Evolutionary conservation across 2,113 vertebrate genomes (phyloP), one percentile per base, ranked within the genome.

Genomic region (Coptodon bakossiorum): DNA sequence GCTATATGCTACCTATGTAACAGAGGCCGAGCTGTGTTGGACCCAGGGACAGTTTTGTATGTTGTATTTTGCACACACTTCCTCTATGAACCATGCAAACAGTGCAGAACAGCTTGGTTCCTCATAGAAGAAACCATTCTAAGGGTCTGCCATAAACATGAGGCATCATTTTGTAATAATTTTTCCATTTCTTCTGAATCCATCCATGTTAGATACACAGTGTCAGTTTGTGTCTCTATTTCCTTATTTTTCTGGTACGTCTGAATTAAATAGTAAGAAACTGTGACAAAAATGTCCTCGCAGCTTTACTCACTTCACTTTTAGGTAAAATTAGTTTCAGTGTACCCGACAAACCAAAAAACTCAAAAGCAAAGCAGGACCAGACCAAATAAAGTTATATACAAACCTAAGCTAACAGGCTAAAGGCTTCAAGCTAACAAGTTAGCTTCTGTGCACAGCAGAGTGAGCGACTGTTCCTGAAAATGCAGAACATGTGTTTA

Each of bases 401-500:
- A 34, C 43, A n/a, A 57, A 50, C 7, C 43, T 54, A 7, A 34
- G 36, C 22, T 27, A 52, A 52, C 29, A 71, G 84, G 36, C 78
- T 22, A 13, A 31, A 78, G 78, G 40, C 52, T 54, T 29, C 6
- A 38, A 59, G 73, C 68, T 84, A 80, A 86, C 85, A 83, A 56
- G 43, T 45, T 31, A 27, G 63, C 48, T 82, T 81, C 71, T 84
- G 80, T 90, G 52, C 22, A 4, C 19, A 38, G 34, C n/a, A 57
- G 52, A 84, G 80, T 36, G 52, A 53, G 24, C 7, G 5, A 13
- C 29, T 40, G 66, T 31, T 85, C 45, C 54, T 31, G 84, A 36
- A 81, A 90, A 89, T 81, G 10, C 53, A 31, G 52, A 88, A 83
- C 71, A 87, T 73, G 63, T 89, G 78, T 86, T 76, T 45, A 53